These are phyloP conservation scores for Brachyrhaphis roseni DNA, from an alignment of 2,797 vertebrate genomes.

Conservation along the genomic window DNA sequence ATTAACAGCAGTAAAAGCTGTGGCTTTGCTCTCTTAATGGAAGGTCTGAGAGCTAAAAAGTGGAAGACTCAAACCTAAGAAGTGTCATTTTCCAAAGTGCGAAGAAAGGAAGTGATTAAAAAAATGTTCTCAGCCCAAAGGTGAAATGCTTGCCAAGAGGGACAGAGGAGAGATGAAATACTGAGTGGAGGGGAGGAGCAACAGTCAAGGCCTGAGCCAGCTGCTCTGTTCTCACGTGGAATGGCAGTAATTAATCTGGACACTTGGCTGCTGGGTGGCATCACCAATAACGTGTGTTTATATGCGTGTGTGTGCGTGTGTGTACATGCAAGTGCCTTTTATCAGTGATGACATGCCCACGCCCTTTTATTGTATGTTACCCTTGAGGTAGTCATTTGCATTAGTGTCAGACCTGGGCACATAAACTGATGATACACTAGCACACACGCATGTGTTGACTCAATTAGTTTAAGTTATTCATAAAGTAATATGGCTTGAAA, in stretches of 20 bases:
- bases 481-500: constrained; percentile 9
- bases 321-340: constrained; percentile 41
- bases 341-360: constrained; percentile 66
- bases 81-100: constrained; percentile 27
- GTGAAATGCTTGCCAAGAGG: constrained; percentile 41
- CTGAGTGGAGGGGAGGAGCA: constrained; percentile 62
- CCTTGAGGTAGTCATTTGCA: constrained; percentile 80
- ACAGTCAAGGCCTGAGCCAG: constrained; percentile 67
- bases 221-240: constrained; percentile 70
- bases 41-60: constrained; percentile 8
- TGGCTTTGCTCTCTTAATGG: neutral
- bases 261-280: constrained; percentile 73
- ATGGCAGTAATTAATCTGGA: constrained; percentile 81
- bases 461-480: constrained; percentile 4
- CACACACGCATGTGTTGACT: constrained; percentile 2
- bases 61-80: constrained; percentile 11
- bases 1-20: neutral
- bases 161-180: constrained; percentile 39
- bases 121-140: constrained; percentile 29
- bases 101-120: constrained; percentile 43
- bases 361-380: constrained; percentile 71
- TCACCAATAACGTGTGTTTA: constrained; percentile 47
- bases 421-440: constrained; percentile 38
- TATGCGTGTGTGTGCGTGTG: neutral
- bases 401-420: constrained; percentile 62